phyloP scores from a whole-genome alignment of 2,888 invertebrate species.

The Fragum sueziense region DNA sequence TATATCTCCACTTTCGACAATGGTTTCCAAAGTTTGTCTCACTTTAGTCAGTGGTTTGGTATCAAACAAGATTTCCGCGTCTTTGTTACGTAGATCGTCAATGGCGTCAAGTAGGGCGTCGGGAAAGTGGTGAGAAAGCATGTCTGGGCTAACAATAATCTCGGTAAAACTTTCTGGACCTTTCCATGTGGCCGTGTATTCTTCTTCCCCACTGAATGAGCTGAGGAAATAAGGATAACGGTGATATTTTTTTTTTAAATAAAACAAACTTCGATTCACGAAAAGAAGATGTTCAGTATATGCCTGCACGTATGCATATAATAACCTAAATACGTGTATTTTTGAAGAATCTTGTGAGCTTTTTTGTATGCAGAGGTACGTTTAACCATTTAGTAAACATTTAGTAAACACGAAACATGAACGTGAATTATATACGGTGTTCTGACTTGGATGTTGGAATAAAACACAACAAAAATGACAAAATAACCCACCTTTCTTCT shows the following conservation, averaged over 20 bases:
- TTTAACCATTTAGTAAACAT: no score
- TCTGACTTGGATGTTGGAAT: no score
- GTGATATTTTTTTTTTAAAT: no score
- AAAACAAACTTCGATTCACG: no score
- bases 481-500: slow-evolving; percentile 77
- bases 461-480: background rate
- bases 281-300: no score
- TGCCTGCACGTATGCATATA: no score
- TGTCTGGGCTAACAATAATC: slow-evolving; percentile 91
- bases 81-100: slow-evolving; percentile 79
- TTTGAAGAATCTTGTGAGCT: no score
- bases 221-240: no score
- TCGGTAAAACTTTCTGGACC: slow-evolving; percentile 91
- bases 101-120: slow-evolving; percentile 89
- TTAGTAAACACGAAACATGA: no score
- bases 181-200: slow-evolving; percentile 88
- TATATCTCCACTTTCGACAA: background rate
- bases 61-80: slow-evolving; percentile 19
- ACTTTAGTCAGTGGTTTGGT: background rate
- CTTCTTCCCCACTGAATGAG: slow-evolving; percentile 46
- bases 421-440: no score
- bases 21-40: slow-evolving; percentile 14
- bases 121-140: slow-evolving; percentile 93
- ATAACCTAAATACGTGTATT: no score
- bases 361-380: no score